Evolutionary conservation across 1,140 invertebrate genomes (phyloP).

Genomic region (Homarus americanus): DNA sequence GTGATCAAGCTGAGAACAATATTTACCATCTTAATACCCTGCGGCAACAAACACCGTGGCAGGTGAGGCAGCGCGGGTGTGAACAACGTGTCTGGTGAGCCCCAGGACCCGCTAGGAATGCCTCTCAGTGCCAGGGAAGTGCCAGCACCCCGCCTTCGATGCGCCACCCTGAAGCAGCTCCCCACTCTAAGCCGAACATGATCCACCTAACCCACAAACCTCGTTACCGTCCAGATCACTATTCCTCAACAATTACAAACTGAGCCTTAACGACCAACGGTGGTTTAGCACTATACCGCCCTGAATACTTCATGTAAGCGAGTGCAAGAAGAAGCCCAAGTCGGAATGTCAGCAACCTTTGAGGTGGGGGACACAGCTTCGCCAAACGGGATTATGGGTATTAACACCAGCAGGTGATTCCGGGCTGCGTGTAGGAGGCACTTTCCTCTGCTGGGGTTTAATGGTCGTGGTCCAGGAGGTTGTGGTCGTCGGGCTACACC

Average conservation of each 20-base stretch:
- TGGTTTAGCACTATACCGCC: not conserved
- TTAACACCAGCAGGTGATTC: not conserved
- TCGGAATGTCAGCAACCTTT: conserved; percentile 43
- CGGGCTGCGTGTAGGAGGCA: not conserved
- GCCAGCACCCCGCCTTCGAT: not conserved
- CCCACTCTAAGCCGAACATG: not conserved
- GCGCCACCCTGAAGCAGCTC: not conserved
- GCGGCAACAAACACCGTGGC: not conserved
- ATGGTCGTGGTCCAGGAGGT: not conserved
- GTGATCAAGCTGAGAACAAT: not conserved
- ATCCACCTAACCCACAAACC: conserved; percentile 17
- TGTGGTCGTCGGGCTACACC: not conserved
- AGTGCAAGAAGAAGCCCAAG: conserved; percentile 5
- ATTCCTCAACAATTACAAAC: conserved; percentile 8
- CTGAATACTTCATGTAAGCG: not conserved
- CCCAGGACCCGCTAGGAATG: not conserved
- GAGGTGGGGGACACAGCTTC: conserved; percentile 31
- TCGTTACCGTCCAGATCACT: not conserved
- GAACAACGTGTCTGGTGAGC: no score
- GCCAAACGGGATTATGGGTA: conserved; percentile 41
- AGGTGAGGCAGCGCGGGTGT: not conserved
- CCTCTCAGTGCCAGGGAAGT: not conserved
- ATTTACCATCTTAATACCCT: not conserved
- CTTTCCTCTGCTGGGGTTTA: not conserved
- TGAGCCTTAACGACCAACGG: not conserved